These are phyloP conservation scores for Ariopsis seemanni DNA, from an alignment of 2,113 vertebrate genomes.

Conservation along the genomic window DNA sequence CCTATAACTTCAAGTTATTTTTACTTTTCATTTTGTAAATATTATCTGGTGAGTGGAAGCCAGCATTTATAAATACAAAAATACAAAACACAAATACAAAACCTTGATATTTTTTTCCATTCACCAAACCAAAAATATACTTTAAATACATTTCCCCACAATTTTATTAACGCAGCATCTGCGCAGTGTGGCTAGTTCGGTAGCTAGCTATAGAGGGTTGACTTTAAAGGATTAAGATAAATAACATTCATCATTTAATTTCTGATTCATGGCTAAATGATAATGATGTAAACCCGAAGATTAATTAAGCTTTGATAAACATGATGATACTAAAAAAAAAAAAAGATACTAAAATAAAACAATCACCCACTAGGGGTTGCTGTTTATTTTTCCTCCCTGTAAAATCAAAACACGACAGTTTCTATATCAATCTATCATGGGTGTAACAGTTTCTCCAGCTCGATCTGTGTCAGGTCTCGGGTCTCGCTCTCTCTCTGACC, in stretches of 20 bases:
- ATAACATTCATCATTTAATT: background rate
- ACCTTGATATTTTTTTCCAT: too few relatives aligned
- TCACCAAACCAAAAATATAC: too few relatives aligned
- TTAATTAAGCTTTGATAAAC: background rate
- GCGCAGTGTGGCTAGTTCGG: too few relatives aligned
- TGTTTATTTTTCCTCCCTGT: background rate
- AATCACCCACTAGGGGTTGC: background rate
- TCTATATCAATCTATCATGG: background rate
- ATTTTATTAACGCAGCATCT: too few relatives aligned
- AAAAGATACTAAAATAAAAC: background rate
- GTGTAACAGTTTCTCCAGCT: background rate
- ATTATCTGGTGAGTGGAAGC: too few relatives aligned
- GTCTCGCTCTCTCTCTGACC: conserved; percentile 12
- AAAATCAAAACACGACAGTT: background rate
- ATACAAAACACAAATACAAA: too few relatives aligned
- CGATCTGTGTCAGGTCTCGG: background rate
- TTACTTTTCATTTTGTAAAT: too few relatives aligned
- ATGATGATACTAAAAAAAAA: background rate
- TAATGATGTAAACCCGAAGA: background rate
- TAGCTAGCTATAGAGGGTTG: too few relatives aligned
- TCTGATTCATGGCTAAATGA: background rate
- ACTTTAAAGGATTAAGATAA: too few relatives aligned
- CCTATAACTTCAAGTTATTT: too few relatives aligned
- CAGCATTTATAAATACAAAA: too few relatives aligned
- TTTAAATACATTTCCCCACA: too few relatives aligned